Evolutionary conservation across 1,140 invertebrate genomes (phyloP), one percentile per base, ranked within the genome.

Genomic region (Melanaphis sacchari): DNA sequence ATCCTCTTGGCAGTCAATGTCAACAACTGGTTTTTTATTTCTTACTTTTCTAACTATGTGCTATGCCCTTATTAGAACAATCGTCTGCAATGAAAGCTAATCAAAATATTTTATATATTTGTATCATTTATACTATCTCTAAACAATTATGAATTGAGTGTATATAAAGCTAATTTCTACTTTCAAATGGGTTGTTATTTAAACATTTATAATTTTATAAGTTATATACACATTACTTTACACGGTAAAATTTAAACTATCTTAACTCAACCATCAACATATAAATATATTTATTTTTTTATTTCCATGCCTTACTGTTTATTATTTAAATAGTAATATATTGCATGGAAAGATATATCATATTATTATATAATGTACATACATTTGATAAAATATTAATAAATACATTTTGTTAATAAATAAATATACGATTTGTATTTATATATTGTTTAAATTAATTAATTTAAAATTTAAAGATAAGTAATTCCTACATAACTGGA

Each of bases 1-100:
- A 66, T 90, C 18, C 38, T 40, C 38, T 90, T 41, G 15, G 22
- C 7, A 15, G 26, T 66, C 38, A 90, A 90, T 90, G 38, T 66
- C 40, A 66, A 41, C 38, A 49, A 90, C 89, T 90, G 38, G 54
- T 90, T 90, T 90, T 66, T 21, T n/a, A n/a, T 59, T 90, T 90
- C 22, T 90, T 38, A 90, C 54, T 41, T 66, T 90, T 89, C 88
- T 90, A 66, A n/a, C 40, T 66, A 90, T 36, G 15, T 22, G 18
- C 21, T 59, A 59, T 90, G 89, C 54, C 89, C 40, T 41, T 90
- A 90, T 66, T 90, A n/a, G 52, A 66, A 90, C 15, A 90, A 54
- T 46, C 8, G 6, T 59, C 6, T 59, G 52, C 38, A 54, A 90
- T 66, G 89, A 90, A 90, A 90, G 89, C 52, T 90, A 89, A 89